phyloP scores from a whole-genome alignment of 2,797 vertebrate species.

The Poecile montanus region DNA sequence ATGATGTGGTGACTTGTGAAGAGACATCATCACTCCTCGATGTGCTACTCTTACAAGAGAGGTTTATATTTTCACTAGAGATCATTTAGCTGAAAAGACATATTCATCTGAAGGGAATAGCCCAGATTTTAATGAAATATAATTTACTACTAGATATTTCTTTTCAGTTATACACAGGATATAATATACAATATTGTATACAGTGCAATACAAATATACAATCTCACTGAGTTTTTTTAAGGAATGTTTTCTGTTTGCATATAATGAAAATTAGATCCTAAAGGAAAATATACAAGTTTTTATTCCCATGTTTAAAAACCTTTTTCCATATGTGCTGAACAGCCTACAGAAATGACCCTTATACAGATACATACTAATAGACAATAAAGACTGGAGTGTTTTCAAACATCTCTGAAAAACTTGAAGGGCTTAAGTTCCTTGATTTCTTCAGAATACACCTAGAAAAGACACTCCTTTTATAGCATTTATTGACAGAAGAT shows the following conservation, averaged over 20 bases:
- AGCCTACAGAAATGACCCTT: not conserved
- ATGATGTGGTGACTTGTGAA: not conserved
- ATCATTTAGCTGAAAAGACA: not conserved
- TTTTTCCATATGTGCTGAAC: not conserved
- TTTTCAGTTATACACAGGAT: not conserved
- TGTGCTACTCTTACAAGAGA: not conserved
- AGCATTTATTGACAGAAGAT: not conserved
- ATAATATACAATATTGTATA: not conserved
- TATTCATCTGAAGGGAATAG: not conserved
- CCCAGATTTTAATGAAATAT: slow-evolving; percentile 1
- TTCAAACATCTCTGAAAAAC: not conserved
- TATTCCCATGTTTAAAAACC: slow-evolving; percentile 1
- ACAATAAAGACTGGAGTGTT: slow-evolving; percentile 15
- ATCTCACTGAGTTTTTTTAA: not conserved
- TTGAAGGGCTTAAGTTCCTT: not conserved
- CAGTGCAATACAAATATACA: not conserved
- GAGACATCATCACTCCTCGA: not conserved
- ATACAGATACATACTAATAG: not conserved
- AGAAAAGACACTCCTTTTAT: not conserved
- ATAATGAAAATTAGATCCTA: not conserved
- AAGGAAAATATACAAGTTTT: slow-evolving; percentile 31
- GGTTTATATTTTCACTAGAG: not conserved
- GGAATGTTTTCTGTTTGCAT: not conserved
- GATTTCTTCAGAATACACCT: not conserved
- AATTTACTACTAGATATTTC: not conserved